Evolutionary conservation across 2,797 vertebrate genomes (phyloP).

Genomic region (Euthynnus affinis): DNA sequence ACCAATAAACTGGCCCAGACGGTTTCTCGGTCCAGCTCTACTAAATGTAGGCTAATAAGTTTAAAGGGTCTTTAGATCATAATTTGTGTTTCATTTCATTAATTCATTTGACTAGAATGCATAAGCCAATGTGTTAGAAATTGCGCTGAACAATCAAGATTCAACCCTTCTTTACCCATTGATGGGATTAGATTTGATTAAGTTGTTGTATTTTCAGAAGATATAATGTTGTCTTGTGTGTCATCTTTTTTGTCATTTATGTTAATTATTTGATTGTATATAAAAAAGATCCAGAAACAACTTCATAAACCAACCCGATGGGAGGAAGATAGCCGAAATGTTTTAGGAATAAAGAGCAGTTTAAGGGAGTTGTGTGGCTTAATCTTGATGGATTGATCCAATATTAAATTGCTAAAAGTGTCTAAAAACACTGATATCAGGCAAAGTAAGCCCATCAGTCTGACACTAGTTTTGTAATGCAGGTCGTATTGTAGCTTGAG

Average conservation of each 20-base stretch:
- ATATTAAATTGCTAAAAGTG: background rate
- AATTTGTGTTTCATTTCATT: too few species aligned
- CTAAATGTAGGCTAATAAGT: too few species aligned
- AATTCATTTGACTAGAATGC: too few species aligned
- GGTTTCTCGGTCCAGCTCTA: too few species aligned
- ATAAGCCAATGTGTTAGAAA: too few species aligned
- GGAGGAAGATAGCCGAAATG: background rate
- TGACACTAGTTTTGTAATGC: constrained; percentile 11
- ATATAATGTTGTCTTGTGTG: too few species aligned
- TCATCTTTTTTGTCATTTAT: background rate
- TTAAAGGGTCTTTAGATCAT: too few species aligned
- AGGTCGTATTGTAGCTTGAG: constrained; percentile 12
- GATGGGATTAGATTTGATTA: background rate
- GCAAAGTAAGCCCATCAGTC: background rate
- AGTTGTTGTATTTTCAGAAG: background rate
- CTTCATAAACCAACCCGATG: background rate
- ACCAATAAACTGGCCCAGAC: too few species aligned
- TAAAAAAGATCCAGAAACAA: background rate
- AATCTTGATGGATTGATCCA: background rate
- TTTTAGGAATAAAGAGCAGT: background rate
- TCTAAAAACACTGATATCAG: background rate
- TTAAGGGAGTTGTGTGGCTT: background rate
- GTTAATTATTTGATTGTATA: background rate
- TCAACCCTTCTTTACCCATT: background rate
- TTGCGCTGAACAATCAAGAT: too few species aligned